Evolutionary conservation across 2,888 invertebrate species (phyloP).

Genomic region (Rhingia campestris): DNA sequence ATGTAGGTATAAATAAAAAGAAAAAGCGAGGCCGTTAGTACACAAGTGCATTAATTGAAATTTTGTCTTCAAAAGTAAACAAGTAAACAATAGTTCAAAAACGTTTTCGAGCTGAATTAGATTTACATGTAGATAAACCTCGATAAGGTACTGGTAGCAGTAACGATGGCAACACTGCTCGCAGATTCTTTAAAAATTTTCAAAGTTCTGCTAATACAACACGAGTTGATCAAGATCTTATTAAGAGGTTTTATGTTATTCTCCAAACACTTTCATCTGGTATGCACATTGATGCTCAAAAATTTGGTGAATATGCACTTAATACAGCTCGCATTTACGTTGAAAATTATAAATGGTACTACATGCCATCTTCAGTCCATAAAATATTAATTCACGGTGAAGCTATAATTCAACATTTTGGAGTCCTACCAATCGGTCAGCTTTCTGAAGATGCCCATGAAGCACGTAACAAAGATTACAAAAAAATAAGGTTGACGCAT

Average conservation of each 20-base stretch:
- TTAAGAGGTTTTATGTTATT: conserved; percentile 24
- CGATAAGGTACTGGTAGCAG: conserved; percentile 14
- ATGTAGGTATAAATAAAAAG: not conserved
- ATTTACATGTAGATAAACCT: conserved; percentile 19
- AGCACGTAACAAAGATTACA: conserved; percentile 18
- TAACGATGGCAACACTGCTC: conserved; percentile 23
- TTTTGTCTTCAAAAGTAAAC: too few relatives aligned
- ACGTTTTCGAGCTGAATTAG: conserved; percentile 17
- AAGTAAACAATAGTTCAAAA: conserved; percentile 9
- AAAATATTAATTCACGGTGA: conserved; percentile 40
- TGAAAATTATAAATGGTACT: conserved; percentile 2
- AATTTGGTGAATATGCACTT: not conserved
- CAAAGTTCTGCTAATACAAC: conserved; percentile 18
- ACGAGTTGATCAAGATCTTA: conserved; percentile 16
- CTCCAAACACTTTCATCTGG: conserved; percentile 30
- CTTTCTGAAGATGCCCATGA: conserved; percentile 33
- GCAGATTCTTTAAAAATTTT: conserved; percentile 21
- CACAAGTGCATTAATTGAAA: too few relatives aligned
- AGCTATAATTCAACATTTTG: conserved; percentile 33
- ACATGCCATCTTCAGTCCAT: conserved; percentile 31
- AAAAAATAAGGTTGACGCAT: not conserved
- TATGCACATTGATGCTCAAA: conserved; percentile 15
- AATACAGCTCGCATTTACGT: conserved; percentile 14
- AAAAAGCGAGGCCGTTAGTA: too few relatives aligned
- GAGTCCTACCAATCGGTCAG: conserved; percentile 26